A percentile compares a stretch with the other conserved stretches of the same genome.
phyloP scores from a whole-genome alignment of 2,797 vertebrate genomes.

The Aphelocoma californica region DNA sequence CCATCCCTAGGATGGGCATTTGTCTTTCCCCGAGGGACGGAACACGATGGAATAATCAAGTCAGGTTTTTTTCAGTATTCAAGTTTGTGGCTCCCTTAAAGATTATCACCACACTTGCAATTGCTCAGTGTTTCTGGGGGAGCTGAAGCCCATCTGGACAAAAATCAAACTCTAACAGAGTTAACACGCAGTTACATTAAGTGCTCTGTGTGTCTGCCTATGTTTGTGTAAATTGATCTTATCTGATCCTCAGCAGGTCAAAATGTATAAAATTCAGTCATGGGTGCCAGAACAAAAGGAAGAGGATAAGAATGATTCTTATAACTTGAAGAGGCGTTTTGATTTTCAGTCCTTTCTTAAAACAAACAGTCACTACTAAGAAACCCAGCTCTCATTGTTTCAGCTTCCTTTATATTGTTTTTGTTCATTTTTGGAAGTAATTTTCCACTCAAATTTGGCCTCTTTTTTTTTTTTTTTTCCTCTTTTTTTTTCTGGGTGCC shows the following conservation, averaged over 20 bases:
- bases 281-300: not conserved
- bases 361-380: conserved; percentile 46
- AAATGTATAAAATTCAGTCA: conserved; percentile 28
- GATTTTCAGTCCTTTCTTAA: conserved; percentile 57
- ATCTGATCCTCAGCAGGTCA: conserved; percentile 17
- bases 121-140: not conserved
- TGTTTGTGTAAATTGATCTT: conserved; percentile 40
- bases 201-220: not conserved
- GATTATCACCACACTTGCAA: not conserved
- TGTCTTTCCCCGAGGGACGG: not conserved
- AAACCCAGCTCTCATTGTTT: conserved; percentile 19
- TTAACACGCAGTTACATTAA: conserved; percentile 48
- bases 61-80: not conserved
- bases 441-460: conserved; percentile 12
- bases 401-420: not conserved
- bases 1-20: not conserved
- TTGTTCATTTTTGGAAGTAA: not conserved
- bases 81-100: conserved; percentile 2
- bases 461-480: not conserved
- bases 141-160: not conserved
- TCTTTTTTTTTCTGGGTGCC: not conserved
- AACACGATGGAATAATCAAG: not conserved
- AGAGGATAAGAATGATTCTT: not conserved
- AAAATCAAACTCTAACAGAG: conserved; percentile 18
- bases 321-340: conserved; percentile 26